A percentile compares a stretch with the other conserved stretches of the same genome.
Evolutionary conservation across 2,797 vertebrate genomes (phyloP).

Genomic region (Gobionotothen gibberifrons): DNA sequence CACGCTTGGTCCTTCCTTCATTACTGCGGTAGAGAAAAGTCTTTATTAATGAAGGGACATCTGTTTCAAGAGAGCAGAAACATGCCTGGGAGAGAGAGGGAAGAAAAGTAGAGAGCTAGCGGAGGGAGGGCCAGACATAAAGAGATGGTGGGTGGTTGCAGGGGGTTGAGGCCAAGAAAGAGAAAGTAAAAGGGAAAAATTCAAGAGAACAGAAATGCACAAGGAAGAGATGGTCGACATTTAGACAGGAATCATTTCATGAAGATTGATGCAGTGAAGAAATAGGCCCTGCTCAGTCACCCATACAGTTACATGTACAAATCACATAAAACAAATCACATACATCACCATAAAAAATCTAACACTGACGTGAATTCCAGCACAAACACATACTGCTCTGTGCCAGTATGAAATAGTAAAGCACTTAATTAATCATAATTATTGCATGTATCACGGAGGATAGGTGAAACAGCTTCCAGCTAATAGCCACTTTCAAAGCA

Average conservation of each 20-base stretch:
- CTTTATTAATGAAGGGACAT: slow-evolving; percentile 82
- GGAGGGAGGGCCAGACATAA: slow-evolving; percentile 45
- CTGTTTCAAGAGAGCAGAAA: slow-evolving; percentile 83
- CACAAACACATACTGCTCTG: slow-evolving; percentile 29
- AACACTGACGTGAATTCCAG: slow-evolving; percentile 15
- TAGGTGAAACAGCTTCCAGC: slow-evolving; percentile 20
- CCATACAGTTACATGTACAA: slow-evolving; percentile 27
- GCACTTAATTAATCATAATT: slow-evolving; percentile 59
- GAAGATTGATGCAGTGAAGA: slow-evolving; percentile 53
- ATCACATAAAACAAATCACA: slow-evolving; percentile 35
- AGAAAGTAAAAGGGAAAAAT: slow-evolving; percentile 50
- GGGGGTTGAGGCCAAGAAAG: slow-evolving; percentile 40
- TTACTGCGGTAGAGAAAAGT: slow-evolving; percentile 61
- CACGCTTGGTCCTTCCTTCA: slow-evolving; percentile 43
- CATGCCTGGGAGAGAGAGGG: slow-evolving; percentile 69
- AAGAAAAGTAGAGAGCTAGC: slow-evolving; percentile 48
- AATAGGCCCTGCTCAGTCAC: slow-evolving; percentile 35
- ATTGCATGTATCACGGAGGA: slow-evolving; percentile 24
- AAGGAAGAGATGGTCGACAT: slow-evolving; percentile 26
- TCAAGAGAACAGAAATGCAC: slow-evolving; percentile 38
- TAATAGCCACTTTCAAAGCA: slow-evolving; percentile 16
- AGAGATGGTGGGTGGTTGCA: slow-evolving; percentile 42
- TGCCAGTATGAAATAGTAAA: slow-evolving; percentile 39
- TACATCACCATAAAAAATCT: slow-evolving; percentile 53
- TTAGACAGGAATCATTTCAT: slow-evolving; percentile 50